Percentiles rank a stretch among this genome's conserved stretches.
Evolutionary conservation across 2,113 vertebrate species (phyloP).

Genomic region (Oncorhynchus masou): DNA sequence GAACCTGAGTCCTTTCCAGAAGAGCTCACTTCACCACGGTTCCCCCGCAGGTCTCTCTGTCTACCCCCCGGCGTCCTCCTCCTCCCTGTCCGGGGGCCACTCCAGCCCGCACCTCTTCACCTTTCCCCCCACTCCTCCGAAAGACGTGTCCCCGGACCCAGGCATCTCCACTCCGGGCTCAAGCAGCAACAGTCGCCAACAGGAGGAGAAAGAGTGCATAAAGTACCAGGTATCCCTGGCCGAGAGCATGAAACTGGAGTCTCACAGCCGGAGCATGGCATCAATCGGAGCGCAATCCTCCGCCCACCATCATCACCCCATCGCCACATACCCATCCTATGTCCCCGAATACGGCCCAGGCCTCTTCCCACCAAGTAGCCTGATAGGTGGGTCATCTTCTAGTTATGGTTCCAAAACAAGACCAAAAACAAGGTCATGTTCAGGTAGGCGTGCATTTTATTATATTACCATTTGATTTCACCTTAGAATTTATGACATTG

Average conservation of each 20-base stretch:
- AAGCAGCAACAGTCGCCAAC: constrained; percentile 78
- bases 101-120: constrained; percentile 97
- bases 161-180: constrained; percentile 89
- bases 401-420: constrained; percentile 97
- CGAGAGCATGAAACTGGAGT: constrained; percentile 97
- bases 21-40: constrained; percentile 92
- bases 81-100: constrained; percentile 90
- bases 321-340: constrained; percentile 95
- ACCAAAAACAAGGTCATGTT: constrained; percentile 97
- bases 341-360: constrained; percentile 96
- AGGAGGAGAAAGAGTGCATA: constrained; percentile 97
- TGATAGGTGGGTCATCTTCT: constrained; percentile 94
- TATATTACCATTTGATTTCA: constrained; percentile 72
- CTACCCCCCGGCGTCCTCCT: constrained; percentile 91
- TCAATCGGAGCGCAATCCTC: constrained; percentile 85
- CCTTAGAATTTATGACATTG: constrained; percentile 51
- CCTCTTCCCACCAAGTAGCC: constrained; percentile 96
- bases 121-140: constrained; percentile 96
- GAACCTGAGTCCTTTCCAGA: constrained; percentile 97
- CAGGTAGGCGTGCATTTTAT: constrained; percentile 91
- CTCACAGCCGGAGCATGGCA: constrained; percentile 89
- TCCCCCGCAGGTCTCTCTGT: constrained; percentile 93
- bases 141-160: constrained; percentile 97
- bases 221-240: constrained; percentile 97
- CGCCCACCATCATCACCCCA: constrained; percentile 85